These are phyloP conservation scores for Hirundichthys speculiger DNA, from an alignment of 2,113 vertebrate genomes.

Conservation along the genomic window DNA sequence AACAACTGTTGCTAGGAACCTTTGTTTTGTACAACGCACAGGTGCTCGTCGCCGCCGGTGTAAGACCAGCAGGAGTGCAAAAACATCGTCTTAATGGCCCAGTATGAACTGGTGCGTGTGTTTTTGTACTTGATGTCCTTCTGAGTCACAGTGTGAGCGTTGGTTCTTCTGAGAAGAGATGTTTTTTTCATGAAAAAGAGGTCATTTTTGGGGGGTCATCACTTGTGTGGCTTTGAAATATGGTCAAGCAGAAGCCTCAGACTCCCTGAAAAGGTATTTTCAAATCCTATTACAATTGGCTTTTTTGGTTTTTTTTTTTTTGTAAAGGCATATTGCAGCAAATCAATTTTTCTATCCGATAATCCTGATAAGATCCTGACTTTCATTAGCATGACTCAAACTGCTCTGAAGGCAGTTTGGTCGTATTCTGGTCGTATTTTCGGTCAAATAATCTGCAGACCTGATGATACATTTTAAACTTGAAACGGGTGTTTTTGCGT, in stretches of 20 bases:
- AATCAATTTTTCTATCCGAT: not conserved
- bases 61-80: conserved; percentile 56
- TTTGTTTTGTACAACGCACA: conserved; percentile 62
- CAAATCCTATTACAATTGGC: not conserved
- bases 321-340: not conserved
- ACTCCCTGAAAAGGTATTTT: not conserved
- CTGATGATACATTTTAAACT: too few species aligned
- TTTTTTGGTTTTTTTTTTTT: not conserved
- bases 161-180: not conserved
- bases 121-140: not conserved
- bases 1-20: conserved; percentile 74
- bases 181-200: not conserved
- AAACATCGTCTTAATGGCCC: conserved; percentile 52
- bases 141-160: conserved; percentile 15
- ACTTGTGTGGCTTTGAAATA: not conserved
- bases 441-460: too few species aligned
- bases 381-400: too few species aligned
- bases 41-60: conserved; percentile 56
- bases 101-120: conserved; percentile 28
- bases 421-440: too few species aligned
- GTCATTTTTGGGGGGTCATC: conserved; percentile 17
- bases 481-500: too few species aligned
- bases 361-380: not conserved
- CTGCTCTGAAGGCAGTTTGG: too few species aligned
- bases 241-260: too few species aligned